Percentiles rank a stretch among this genome's conserved stretches.
Conservation (phyloP, 2,797 vertebrate species). For the Falco columbarius region DNA sequence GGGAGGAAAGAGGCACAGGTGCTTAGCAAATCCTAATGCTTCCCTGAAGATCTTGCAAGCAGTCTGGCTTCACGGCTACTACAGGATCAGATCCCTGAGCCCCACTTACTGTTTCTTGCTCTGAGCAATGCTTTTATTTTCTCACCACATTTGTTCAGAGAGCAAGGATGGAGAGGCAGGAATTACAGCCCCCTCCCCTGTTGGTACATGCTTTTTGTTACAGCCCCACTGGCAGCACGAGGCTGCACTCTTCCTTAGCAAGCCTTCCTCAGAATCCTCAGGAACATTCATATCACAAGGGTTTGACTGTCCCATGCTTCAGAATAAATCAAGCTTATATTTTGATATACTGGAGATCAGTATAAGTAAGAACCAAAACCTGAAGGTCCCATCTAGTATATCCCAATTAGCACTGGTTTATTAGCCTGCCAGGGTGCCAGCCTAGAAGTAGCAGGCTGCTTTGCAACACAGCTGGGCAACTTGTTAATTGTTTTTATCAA, state of each 20-base stretch:
- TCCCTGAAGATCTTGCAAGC: not conserved
- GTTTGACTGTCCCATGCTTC: not conserved
- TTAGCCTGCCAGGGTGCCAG: conserved; percentile 6
- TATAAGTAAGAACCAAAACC: conserved; percentile 31
- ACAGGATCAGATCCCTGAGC: not conserved
- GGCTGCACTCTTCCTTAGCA: not conserved
- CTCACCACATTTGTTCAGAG: not conserved
- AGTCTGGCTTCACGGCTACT: not conserved
- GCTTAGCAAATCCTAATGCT: not conserved
- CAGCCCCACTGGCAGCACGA: not conserved
- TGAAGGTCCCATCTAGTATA: not conserved
- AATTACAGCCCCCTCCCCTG: not conserved
- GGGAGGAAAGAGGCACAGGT: not conserved
- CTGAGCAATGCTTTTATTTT: not conserved
- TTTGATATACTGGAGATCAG: not conserved
- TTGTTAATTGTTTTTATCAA: conserved; percentile 76
- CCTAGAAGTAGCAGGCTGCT: not conserved
- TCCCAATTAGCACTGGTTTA: conserved; percentile 25
- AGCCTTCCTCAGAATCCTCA: not conserved
- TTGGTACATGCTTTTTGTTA: not conserved
- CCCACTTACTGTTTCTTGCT: not conserved
- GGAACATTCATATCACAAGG: not conserved
- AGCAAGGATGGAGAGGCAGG: not conserved
- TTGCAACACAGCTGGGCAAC: conserved; percentile 53
- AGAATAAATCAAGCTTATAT: not conserved